Conservation (phyloP, 2,888 invertebrate species). For the Tetramorium bicarinatum region DNA sequence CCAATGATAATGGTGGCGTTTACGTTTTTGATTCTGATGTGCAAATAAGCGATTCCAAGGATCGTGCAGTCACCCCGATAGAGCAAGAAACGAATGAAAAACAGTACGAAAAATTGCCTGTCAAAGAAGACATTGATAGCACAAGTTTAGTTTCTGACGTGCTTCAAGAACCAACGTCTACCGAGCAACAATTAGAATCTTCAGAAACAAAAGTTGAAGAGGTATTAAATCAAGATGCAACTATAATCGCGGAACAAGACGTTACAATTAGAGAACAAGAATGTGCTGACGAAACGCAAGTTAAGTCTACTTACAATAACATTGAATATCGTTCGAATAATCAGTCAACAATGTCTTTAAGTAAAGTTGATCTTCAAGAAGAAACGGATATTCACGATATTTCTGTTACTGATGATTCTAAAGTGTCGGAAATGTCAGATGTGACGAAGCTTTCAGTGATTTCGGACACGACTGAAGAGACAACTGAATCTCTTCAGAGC, state of each 20-base stretch:
- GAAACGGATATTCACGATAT: constrained; percentile 12
- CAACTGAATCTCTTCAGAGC: constrained; percentile 6
- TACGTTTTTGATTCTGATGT: constrained; percentile 71
- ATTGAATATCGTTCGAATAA: constrained; percentile 38
- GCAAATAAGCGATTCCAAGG: constrained; percentile 36
- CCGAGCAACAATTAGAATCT: constrained; percentile 26
- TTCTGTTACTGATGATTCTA: constrained; percentile 8
- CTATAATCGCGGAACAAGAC: neutral
- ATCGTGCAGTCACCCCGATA: neutral
- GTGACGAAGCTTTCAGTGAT: neutral
- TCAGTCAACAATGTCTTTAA: constrained; percentile 22
- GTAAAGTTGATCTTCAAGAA: constrained; percentile 32
- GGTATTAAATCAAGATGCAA: constrained; percentile 17
- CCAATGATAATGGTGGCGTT: constrained; percentile 74
- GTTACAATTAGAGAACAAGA: constrained; percentile 37
- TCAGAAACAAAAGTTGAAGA: constrained; percentile 43
- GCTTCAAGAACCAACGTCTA: constrained; percentile 7
- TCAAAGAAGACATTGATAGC: constrained; percentile 5
- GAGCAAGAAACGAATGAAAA: constrained; percentile 21
- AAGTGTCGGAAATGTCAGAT: constrained; percentile 28
- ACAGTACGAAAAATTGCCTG: neutral
- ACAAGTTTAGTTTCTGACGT: constrained; percentile 12
- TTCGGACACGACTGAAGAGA: constrained; percentile 30
- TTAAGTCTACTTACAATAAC: constrained; percentile 32
- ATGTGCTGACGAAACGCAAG: neutral